phyloP scores from a whole-genome alignment of 2,888 invertebrate species.

The Abrostola triplasia region DNA sequence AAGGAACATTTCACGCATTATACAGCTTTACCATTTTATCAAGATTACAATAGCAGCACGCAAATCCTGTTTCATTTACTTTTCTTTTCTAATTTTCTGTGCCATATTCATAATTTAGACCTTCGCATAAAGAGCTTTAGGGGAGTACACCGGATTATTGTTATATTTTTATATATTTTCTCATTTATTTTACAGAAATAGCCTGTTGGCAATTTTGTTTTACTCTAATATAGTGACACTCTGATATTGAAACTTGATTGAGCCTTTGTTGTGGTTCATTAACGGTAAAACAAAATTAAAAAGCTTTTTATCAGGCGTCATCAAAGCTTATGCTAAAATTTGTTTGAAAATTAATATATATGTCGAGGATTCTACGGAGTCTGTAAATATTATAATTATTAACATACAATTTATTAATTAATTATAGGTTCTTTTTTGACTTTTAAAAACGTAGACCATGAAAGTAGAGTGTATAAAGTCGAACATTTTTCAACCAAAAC shows the following conservation, averaged over 20 bases:
- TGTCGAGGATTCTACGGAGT: too few relatives aligned
- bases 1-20: slow-evolving; percentile 47
- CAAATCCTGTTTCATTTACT: slow-evolving; percentile 57
- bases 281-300: too few relatives aligned
- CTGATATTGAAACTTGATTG: neutral
- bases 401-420: too few relatives aligned
- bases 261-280: neutral
- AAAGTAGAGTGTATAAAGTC: too few relatives aligned
- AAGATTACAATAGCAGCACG: slow-evolving; percentile 54
- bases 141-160: slow-evolving; percentile 36
- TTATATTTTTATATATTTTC: slow-evolving; percentile 31
- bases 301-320: too few relatives aligned
- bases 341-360: too few relatives aligned
- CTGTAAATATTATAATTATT: too few relatives aligned
- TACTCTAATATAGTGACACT: slow-evolving; percentile 15
- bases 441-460: too few relatives aligned
- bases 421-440: too few relatives aligned
- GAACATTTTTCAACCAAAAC: too few relatives aligned
- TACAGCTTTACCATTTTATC: slow-evolving; percentile 52
- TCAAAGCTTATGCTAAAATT: too few relatives aligned
- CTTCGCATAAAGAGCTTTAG: slow-evolving; percentile 47
- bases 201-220: slow-evolving; percentile 25
- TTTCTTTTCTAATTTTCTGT: slow-evolving; percentile 54
- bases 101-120: slow-evolving; percentile 53
- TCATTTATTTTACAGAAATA: slow-evolving; percentile 30